A percentile compares a stretch with the other conserved stretches of the same genome.
Evolutionary conservation across 2,113 vertebrate genomes (phyloP).

Genomic region (Thamnaconus septentrionalis): DNA sequence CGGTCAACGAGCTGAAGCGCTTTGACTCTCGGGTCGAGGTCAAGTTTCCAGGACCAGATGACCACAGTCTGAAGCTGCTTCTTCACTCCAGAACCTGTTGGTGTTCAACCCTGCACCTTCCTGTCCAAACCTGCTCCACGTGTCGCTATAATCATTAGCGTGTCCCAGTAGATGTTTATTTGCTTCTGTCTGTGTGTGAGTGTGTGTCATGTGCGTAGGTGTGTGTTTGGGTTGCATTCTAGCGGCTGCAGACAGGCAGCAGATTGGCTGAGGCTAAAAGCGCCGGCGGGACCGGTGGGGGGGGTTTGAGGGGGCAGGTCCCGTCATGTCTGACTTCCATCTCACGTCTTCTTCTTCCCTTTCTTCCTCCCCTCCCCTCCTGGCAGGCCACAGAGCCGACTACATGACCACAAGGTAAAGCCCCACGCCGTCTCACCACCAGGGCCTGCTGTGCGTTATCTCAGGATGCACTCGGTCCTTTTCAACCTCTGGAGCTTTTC

Average conservation of each 20-base stretch:
- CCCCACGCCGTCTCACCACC: conserved; percentile 5
- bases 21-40: too few relatives aligned
- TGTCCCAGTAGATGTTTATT: conserved; percentile 16
- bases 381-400: conserved; percentile 91
- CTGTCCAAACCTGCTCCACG: conserved; percentile 16
- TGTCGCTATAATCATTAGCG: conserved; percentile 12
- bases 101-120: not conserved
- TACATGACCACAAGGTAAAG: conserved; percentile 98
- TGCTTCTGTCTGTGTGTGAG: not conserved
- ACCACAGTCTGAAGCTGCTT: too few relatives aligned
- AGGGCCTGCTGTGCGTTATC: not conserved
- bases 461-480: not conserved
- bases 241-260: conserved; percentile 56
- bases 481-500: conserved; percentile 8
- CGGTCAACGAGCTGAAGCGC: conserved; percentile 26
- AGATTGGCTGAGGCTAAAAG: conserved; percentile 26
- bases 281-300: conserved; percentile 29
- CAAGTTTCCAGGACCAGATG: too few relatives aligned
- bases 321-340: conserved; percentile 35
- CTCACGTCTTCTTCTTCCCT: conserved; percentile 14
- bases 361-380: conserved; percentile 39
- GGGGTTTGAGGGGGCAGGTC: conserved; percentile 25
- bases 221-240: conserved; percentile 2
- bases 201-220: not conserved
- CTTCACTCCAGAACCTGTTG: conserved; percentile 26